phyloP scores from a whole-genome alignment of 1,140 invertebrate genomes.

The Episyrphus balteatus region DNA sequence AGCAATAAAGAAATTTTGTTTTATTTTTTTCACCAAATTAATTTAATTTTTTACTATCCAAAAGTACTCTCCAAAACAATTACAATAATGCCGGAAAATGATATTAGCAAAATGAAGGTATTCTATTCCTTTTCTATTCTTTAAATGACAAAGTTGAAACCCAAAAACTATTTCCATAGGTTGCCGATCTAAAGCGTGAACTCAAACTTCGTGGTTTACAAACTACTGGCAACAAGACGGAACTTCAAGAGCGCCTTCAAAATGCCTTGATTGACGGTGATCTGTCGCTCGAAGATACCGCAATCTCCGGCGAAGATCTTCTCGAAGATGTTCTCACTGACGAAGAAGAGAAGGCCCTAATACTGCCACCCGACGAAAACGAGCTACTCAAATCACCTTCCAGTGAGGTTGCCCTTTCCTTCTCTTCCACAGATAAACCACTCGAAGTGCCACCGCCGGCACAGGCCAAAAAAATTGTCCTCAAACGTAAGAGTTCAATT shows the following conservation, averaged over 20 bases:
- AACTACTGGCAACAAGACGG: constrained; percentile 66
- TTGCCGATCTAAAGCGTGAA: constrained; percentile 67
- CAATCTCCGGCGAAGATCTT: constrained; percentile 34
- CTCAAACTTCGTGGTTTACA: constrained; percentile 63
- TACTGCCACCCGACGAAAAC: constrained; percentile 20
- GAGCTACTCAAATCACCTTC: constrained; percentile 29
- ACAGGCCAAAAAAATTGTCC: constrained; percentile 46
- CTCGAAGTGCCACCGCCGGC: constrained; percentile 1
- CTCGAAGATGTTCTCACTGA: constrained; percentile 27
- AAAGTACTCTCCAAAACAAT: too few relatives aligned
- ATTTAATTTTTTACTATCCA: too few relatives aligned
- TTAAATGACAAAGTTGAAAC: neutral
- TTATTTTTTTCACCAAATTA: too few relatives aligned
- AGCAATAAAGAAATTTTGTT: too few relatives aligned
- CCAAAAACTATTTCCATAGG: constrained; percentile 37
- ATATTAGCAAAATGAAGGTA: constrained; percentile 36
- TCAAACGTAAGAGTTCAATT: constrained; percentile 51
- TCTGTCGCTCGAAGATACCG: constrained; percentile 39
- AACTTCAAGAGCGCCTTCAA: constrained; percentile 63
- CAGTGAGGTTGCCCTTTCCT: constrained; percentile 13
- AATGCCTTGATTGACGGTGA: constrained; percentile 46
- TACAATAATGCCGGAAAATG: constrained; percentile 24
- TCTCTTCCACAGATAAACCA: constrained; percentile 2
- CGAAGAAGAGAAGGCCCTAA: constrained; percentile 21
- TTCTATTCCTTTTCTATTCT: neutral